Conservation (phyloP, 2,113 vertebrate species). For the Agelaius tricolor region DNA sequence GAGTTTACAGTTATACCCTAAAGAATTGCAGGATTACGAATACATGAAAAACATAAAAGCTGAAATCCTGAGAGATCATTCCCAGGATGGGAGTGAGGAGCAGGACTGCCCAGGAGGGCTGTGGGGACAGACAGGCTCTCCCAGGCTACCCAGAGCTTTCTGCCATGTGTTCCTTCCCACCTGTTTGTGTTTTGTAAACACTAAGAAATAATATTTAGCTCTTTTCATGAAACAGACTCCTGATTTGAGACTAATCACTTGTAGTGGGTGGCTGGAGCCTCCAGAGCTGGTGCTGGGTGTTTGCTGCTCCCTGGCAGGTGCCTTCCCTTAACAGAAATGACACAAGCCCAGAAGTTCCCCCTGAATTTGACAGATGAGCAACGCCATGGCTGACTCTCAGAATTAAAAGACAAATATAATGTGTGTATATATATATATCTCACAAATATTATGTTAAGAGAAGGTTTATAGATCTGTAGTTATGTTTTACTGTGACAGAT, state of each 20-base stretch:
- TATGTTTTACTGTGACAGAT: no score
- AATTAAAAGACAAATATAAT: background rate
- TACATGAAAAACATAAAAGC: fast-evolving
- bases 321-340: background rate
- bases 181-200: background rate
- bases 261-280: background rate
- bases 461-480: no score
- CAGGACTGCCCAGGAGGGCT: background rate
- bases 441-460: no score
- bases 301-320: fast-evolving
- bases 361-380: background rate
- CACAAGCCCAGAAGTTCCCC: background rate
- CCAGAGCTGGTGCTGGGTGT: background rate
- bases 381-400: background rate
- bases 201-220: background rate
- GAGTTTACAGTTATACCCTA: fast-evolving
- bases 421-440: no score
- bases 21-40: background rate
- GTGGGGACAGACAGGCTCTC: background rate
- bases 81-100: background rate
- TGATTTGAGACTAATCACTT: background rate
- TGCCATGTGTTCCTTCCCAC: background rate
- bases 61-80: background rate
- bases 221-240: background rate
- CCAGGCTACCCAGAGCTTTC: background rate